These are phyloP conservation scores for Labeo catla DNA, from an alignment of 2,113 vertebrate genomes.

Conservation along the genomic window DNA sequence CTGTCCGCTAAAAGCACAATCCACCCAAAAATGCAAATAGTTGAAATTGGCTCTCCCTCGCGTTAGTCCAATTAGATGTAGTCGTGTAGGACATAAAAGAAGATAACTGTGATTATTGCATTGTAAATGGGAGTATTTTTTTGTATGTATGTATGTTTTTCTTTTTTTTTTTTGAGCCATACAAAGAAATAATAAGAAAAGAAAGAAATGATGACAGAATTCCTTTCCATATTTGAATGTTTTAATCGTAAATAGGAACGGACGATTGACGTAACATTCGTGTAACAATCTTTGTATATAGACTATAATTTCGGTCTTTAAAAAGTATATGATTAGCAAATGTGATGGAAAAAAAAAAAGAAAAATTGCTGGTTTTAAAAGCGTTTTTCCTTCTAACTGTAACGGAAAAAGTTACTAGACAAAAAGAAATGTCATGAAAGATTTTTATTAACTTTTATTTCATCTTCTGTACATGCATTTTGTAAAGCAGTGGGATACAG, in stretches of 20 bases:
- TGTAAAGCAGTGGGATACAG: slow-evolving; percentile 55
- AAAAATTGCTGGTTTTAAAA: too few species aligned
- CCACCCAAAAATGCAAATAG: not conserved
- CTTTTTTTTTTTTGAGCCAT: too few species aligned
- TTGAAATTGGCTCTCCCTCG: not conserved
- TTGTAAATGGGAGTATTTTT: not conserved
- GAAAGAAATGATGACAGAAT: too few species aligned
- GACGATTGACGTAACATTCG: too few species aligned
- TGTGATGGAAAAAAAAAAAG: too few species aligned
- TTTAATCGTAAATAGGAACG: too few species aligned
- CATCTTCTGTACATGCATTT: slow-evolving; percentile 79
- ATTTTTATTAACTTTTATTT: slow-evolving; percentile 81
- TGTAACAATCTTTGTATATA: too few species aligned
- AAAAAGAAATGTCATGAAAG: slow-evolving; percentile 60
- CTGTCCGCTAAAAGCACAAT: not conserved
- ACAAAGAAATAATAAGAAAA: too few species aligned
- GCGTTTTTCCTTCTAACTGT: not conserved
- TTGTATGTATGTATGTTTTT: too few species aligned
- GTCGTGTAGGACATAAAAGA: not conserved
- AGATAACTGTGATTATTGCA: not conserved
- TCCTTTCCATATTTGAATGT: too few species aligned
- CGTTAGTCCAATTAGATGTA: not conserved
- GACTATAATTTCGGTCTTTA: too few species aligned
- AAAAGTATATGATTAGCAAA: too few species aligned
- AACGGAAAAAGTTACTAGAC: not conserved